These are phyloP conservation scores for Tipula helvola DNA, from an alignment of 2,888 invertebrate genomes.

Conservation along the genomic window DNA sequence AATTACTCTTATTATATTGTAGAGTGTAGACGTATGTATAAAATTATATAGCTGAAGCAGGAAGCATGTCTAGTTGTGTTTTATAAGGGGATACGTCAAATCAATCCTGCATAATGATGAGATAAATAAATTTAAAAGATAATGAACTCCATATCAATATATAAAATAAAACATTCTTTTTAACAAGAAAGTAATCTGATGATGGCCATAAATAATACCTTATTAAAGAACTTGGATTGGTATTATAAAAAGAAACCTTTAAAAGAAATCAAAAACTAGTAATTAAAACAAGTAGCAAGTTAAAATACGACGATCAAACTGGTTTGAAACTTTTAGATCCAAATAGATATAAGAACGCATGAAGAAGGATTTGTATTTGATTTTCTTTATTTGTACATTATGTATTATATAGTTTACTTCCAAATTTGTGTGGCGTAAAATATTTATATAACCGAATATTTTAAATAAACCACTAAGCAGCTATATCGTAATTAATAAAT, in stretches of 20 bases:
- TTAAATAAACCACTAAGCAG: background rate
- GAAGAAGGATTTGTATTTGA: background rate
- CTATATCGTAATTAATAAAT: background rate
- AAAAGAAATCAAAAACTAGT: background rate
- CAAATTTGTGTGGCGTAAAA: background rate
- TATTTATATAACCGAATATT: background rate
- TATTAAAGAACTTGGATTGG: background rate
- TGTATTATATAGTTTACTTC: background rate
- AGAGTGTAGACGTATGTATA: background rate
- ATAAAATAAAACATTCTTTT: too few species aligned
- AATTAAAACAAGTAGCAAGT: background rate
- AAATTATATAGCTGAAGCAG: background rate
- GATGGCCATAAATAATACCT: too few species aligned
- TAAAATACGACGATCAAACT: background rate
- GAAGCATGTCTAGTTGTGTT: background rate
- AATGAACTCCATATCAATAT: too few species aligned
- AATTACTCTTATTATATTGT: background rate
- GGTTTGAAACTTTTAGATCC: background rate
- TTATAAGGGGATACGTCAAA: too few species aligned
- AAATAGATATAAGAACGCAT: background rate
- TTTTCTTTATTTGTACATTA: background rate
- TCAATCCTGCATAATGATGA: background rate
- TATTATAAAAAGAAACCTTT: background rate
- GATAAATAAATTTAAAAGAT: too few species aligned
- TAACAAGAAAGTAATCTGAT: too few species aligned